Evolutionary conservation across 2,113 vertebrate genomes (phyloP).

Genomic region (Myrmecobius fasciatus): DNA sequence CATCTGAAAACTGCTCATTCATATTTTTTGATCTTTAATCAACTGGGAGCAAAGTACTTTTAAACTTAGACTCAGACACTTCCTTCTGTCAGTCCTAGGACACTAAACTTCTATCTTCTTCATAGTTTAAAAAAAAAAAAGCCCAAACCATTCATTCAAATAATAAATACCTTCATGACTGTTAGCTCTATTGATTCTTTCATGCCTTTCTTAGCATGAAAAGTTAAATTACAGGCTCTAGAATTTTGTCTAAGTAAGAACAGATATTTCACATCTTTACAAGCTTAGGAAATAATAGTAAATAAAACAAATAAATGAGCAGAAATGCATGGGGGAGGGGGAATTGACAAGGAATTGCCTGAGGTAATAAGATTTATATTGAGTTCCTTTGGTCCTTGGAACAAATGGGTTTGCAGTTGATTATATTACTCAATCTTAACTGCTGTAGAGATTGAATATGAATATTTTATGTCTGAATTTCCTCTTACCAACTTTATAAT

Average conservation of each 20-base stretch:
- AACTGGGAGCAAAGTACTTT: conserved; percentile 15
- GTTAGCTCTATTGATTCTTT: conserved; percentile 16
- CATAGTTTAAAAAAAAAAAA: background rate
- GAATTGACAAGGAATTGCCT: background rate
- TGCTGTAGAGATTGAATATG: conserved; percentile 35
- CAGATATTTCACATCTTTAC: background rate
- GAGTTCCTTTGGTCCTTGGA: conserved; percentile 3
- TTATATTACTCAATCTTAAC: conserved; percentile 40
- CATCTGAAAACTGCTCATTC: background rate
- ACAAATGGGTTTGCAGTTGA: conserved; percentile 36
- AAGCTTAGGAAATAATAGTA: background rate
- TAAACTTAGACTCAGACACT: conserved; percentile 23
- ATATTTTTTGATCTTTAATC: background rate
- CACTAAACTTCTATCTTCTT: background rate
- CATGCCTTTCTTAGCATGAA: conserved; percentile 8
- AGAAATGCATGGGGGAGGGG: background rate
- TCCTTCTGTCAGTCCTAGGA: background rate
- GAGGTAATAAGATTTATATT: background rate
- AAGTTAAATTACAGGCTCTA: conserved; percentile 7
- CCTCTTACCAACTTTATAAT: background rate
- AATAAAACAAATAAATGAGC: background rate
- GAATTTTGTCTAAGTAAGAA: background rate
- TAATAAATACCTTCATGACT: background rate
- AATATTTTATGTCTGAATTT: conserved; percentile 43
- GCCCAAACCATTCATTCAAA: conserved; percentile 10